Base-by-base conservation (phyloP, 2,888 invertebrate species). In the Aromia moschata region DNA sequence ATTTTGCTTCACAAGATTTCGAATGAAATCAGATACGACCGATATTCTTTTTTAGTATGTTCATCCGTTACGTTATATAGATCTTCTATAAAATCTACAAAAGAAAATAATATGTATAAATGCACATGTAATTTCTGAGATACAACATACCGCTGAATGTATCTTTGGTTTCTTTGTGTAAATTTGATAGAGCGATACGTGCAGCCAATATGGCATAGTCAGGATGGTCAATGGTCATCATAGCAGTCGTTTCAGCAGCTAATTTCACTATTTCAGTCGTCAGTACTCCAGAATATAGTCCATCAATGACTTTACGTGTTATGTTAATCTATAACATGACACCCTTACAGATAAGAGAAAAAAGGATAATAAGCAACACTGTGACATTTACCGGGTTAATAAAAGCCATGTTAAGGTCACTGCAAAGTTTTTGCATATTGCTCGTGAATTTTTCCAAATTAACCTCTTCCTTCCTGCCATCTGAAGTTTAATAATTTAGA, bases 371-470 rank as follows among this genome's bases (percentile, higher is more conserved):
- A n/a, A n/a, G n/a, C n/a, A n/a, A 5, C 16, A 25, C 3, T 44
- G 33, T 14, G 16, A 53, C 45, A 84, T 89, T 87, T 85, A 96
- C 96, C 20, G 98, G 97, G 79, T 98, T 97, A 14, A 99, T 91
- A 84, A 92, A 98, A 66, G 98, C 96, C 89, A 91, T 91, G 78
- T 98, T 94, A 47, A 99, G 84, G 12, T 94, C 94, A 83, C 98
- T 97, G 77, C 98, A 97, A 54, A 98, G 84, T 77, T 98, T 98
- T 74, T 92, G 89, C 41, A 99, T 94, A 74, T 98, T 86, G 0
- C 94, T 95, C 0, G 98, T 98, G 62, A 99, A 99, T 85, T 99
- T 99, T 81, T 98, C 98, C 77, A 98, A 92, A 81, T 95, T 94
- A 1, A 98, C 93, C 70, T 90, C 90, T 79, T 99, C 98, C 76